A percentile compares a stretch with the other conserved stretches of the same genome.
These are phyloP conservation scores for Thera britannica DNA, from an alignment of 2,888 invertebrate species.

Conservation along the genomic window DNA sequence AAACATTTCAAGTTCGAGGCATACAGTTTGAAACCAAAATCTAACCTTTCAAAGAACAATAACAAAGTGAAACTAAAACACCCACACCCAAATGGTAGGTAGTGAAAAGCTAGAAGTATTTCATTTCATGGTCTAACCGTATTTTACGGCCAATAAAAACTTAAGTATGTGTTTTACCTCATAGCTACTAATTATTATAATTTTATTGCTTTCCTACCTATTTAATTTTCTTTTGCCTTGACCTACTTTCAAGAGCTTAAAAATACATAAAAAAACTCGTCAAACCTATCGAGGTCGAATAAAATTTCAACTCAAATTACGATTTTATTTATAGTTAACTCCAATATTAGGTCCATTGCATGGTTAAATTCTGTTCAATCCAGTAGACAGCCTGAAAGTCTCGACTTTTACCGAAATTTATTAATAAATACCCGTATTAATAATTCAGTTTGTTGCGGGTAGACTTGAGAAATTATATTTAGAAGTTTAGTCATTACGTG, in stretches of 20 bases:
- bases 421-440: conserved; percentile 23
- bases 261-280: not conserved
- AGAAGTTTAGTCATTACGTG: conserved; percentile 38
- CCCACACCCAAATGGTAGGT: not conserved
- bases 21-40: conserved; percentile 17
- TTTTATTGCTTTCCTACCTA: conserved; percentile 27
- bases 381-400: not conserved
- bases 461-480: conserved; percentile 39
- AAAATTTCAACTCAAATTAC: not conserved
- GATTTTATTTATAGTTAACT: not conserved
- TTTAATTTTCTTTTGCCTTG: conserved; percentile 47
- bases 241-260: conserved; percentile 31
- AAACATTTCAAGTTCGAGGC: conserved; percentile 10
- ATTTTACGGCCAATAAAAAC: conserved; percentile 28
- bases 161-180: conserved; percentile 23
- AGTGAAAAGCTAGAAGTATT: conserved; percentile 12
- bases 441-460: conserved; percentile 26
- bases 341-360: not conserved
- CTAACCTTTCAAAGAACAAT: conserved; percentile 32
- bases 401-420: conserved; percentile 23
- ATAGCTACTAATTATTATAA: conserved; percentile 19
- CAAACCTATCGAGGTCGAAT: not conserved
- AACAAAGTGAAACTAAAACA: conserved; percentile 30
- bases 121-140: conserved; percentile 22
- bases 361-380: not conserved